Evolutionary conservation across 2,113 vertebrate species (phyloP).

Genomic region (Diphyllodes magnificus): DNA sequence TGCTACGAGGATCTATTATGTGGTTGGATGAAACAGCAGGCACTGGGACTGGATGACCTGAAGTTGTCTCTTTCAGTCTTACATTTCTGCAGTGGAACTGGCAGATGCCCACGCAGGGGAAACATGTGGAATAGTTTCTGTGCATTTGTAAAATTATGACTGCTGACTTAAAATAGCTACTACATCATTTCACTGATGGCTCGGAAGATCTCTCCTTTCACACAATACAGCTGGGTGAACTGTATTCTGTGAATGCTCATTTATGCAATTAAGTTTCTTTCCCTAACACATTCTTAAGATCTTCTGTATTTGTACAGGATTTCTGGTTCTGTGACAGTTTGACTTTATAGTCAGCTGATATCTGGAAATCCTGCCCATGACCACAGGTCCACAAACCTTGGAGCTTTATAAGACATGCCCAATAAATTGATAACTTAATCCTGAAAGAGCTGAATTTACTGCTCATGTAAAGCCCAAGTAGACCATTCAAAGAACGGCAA

Average conservation of each 20-base stretch:
- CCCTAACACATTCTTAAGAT: not conserved
- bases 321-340: not conserved
- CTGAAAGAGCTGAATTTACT: not conserved
- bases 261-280: not conserved
- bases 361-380: not conserved
- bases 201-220: not conserved
- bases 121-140: not conserved
- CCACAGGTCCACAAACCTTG: not conserved
- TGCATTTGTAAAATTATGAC: not conserved
- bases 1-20: not conserved
- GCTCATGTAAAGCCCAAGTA: not conserved
- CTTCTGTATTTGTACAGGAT: not conserved
- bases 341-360: not conserved
- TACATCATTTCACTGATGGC: not conserved
- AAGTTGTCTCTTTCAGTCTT: not conserved
- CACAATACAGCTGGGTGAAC: not conserved
- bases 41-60: not conserved
- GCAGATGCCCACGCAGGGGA: not conserved
- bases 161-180: not conserved
- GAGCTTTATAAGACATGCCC: not conserved
- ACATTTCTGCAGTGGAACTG: not conserved
- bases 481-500: not conserved
- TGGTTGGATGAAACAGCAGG: not conserved
- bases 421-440: not conserved
- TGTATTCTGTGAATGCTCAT: not conserved